A percentile compares a stretch with the other conserved stretches of the same genome.
Evolutionary conservation across 2,797 vertebrate genomes (phyloP).

Genomic region (Chelidonichthys spinosus): DNA sequence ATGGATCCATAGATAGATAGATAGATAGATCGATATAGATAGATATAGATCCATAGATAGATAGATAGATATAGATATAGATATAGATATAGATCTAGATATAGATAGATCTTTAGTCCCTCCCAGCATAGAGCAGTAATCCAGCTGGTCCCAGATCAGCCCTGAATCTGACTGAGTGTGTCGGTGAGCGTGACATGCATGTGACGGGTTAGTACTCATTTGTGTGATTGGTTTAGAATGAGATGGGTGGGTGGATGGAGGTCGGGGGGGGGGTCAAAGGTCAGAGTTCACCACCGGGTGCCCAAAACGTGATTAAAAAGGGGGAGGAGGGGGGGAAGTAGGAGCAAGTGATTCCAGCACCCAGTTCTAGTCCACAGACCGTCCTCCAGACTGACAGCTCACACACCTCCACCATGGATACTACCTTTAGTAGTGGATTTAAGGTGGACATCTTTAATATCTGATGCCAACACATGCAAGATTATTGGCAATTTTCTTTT

Average conservation of each 20-base stretch:
- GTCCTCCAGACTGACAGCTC: slow-evolving; percentile 65
- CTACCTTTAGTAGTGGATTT: background rate
- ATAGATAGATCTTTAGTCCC: background rate
- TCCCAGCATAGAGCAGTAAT: too few relatives aligned
- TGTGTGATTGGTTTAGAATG: slow-evolving; percentile 29
- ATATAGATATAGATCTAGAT: background rate
- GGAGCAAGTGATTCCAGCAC: slow-evolving; percentile 82
- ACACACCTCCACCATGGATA: slow-evolving; percentile 29
- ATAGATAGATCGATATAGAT: slow-evolving; percentile 17
- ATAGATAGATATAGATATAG: background rate
- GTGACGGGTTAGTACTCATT: slow-evolving; percentile 66
- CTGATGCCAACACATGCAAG: background rate
- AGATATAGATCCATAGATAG: background rate
- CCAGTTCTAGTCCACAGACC: slow-evolving; percentile 69
- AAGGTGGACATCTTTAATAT: background rate
- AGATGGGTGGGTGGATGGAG: slow-evolving; percentile 24
- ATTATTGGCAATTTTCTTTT: background rate
- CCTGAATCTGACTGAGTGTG: slow-evolving; percentile 21
- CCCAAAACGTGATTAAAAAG: slow-evolving; percentile 36
- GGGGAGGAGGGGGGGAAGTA: slow-evolving; percentile 44
- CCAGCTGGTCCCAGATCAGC: slow-evolving; percentile 5
- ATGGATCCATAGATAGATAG: too few relatives aligned
- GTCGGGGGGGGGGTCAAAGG: slow-evolving; percentile 35
- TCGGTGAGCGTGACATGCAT: slow-evolving; percentile 63
- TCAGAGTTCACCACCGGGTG: slow-evolving; percentile 44